Evolutionary conservation across 1,140 invertebrate genomes (phyloP).

Genomic region (Philaenus spumarius): DNA sequence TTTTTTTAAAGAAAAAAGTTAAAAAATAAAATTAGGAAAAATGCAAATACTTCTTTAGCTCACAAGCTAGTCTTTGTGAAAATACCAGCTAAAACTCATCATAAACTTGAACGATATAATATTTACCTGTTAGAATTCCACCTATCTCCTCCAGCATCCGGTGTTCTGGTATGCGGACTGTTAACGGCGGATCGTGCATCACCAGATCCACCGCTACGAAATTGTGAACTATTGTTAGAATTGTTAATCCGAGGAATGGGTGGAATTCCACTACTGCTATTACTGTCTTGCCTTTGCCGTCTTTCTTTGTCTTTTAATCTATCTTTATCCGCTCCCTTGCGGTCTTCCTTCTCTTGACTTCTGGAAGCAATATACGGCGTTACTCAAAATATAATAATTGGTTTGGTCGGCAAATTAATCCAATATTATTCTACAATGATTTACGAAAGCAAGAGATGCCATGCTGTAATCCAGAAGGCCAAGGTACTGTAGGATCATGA

Average conservation of each 20-base stretch:
- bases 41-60: too few relatives aligned
- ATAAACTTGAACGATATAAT: neutral
- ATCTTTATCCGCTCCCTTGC: slow-evolving; percentile 14
- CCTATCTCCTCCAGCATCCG: slow-evolving; percentile 31
- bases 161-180: slow-evolving; percentile 5
- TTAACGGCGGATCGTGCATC: neutral
- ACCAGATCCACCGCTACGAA: neutral
- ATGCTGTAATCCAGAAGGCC: neutral
- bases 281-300: slow-evolving; percentile 6
- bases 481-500: too few relatives aligned
- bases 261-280: neutral
- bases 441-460: neutral
- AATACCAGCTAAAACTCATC: neutral
- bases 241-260: neutral
- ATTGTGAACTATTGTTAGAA: too few relatives aligned
- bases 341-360: slow-evolving; percentile 11
- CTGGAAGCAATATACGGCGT: neutral
- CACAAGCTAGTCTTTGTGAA: neutral
- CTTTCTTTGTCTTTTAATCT: slow-evolving; percentile 10
- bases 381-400: neutral
- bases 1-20: too few relatives aligned
- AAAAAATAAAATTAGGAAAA: too few relatives aligned
- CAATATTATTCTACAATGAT: neutral
- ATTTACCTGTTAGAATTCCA: slow-evolving; percentile 27
- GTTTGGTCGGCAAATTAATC: neutral